Evolutionary conservation across 1,140 invertebrate species (phyloP).

Genomic region (Sogatella furcifera): DNA sequence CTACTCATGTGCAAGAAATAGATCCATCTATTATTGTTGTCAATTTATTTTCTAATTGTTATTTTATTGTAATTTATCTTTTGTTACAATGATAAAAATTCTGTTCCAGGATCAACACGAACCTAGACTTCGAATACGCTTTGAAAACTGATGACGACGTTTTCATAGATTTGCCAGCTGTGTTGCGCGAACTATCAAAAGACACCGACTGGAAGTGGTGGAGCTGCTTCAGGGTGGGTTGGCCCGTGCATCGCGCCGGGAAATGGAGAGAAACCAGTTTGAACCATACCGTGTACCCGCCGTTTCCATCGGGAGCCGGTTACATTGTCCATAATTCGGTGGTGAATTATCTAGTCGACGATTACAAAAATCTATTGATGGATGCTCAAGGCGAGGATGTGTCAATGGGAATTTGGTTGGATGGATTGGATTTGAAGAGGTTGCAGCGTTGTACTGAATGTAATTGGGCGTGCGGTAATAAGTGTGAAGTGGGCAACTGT

Average conservation of each 20-base stretch:
- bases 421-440: not conserved
- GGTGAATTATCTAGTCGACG: not conserved
- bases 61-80: not conserved
- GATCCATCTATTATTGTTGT: no score
- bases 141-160: conserved; percentile 7
- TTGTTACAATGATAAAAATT: not conserved
- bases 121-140: not conserved
- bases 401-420: not conserved
- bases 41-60: no score
- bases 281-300: not conserved
- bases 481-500: not conserved
- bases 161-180: not conserved
- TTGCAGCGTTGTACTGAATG: not conserved
- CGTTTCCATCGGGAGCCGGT: not conserved
- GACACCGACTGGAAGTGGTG: not conserved
- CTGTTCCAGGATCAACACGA: no score
- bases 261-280: conserved; percentile 2
- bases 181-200: not conserved
- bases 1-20: no score
- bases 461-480: not conserved
- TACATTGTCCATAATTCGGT: not conserved
- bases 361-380: not conserved
- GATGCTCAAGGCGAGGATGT: conserved; percentile 5
- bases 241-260: not conserved
- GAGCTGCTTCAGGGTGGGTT: not conserved